Evolutionary conservation across 2,888 invertebrate genomes (phyloP), one percentile per base, ranked within the genome.

Genomic region (Heteromurus nitidus): DNA sequence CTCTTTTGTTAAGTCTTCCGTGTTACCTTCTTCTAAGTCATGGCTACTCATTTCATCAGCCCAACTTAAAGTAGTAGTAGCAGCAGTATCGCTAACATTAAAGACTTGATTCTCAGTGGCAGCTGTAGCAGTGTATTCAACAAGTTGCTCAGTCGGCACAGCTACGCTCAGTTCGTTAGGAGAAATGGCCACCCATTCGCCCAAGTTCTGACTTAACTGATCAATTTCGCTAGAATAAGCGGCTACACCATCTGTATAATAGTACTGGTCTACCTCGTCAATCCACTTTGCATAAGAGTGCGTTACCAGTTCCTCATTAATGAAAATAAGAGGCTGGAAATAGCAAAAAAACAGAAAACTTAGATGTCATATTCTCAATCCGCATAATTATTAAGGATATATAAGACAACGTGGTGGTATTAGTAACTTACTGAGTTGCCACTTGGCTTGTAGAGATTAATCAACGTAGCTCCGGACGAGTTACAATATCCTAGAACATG

Each of bases 301-400:
- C 87, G 94, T 94, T 87, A 96, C 94, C 88, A 97, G 91, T 91
- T 96, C 96, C 88, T 94, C 92, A 90, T 97, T 96, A 87, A 97
- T 92, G 90, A 95, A 79, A 31, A 84, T 83, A 55, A 79, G 86
- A 30, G 70, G 82, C 86, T 85, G 77, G 11, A 70, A 50, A 82
- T n/a, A n/a, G n/a, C n/a, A n/a, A 64, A 68, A 70, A 82, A 72
- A 70, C 1, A 58, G 16, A n/a, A n/a, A n/a, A n/a, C n/a, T n/a
- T n/a, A n/a, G n/a, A n/a, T n/a, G n/a, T n/a, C n/a, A n/a, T n/a
- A n/a, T n/a, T n/a, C n/a, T n/a, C n/a, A 13, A 26, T 26, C n/a
- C 22, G 26, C n/a, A n/a, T 30, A 50, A 47, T 67, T n/a, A 36
- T 36, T 5, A 13, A 36, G 36, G 13, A 9, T 36, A 36, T 36